Conservation (phyloP, 2,888 invertebrate genomes). For the Cheilosia vernalis region DNA sequence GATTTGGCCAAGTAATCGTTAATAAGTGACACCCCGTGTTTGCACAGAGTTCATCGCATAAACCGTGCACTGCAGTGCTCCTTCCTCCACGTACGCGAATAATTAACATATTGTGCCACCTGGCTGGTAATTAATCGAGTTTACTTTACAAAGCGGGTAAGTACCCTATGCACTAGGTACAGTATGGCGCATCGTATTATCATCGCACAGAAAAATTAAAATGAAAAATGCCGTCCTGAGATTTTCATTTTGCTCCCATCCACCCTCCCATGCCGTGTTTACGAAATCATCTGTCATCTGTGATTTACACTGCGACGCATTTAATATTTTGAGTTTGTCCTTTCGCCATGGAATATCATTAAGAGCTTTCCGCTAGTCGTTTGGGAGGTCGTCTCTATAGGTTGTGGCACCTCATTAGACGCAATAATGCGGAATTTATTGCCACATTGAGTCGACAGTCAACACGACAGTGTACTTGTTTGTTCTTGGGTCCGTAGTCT, state of each 20-base stretch:
- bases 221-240: constrained; percentile 52
- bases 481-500: constrained; percentile 8
- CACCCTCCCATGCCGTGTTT: neutral
- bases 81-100: constrained; percentile 37
- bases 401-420: constrained; percentile 60
- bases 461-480: neutral
- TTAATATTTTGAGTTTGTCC: constrained; percentile 4
- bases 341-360: constrained; percentile 14
- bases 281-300: constrained; percentile 2
- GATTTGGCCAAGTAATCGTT: constrained; percentile 68
- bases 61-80: constrained; percentile 9
- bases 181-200: neutral
- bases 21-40: constrained; percentile 70
- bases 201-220: neutral
- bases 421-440: constrained; percentile 59
- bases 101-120: constrained; percentile 71
- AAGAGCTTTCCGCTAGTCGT: constrained; percentile 24
- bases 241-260: constrained; percentile 10
- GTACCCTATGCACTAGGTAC: constrained; percentile 8
- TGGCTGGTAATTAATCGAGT: constrained; percentile 57
- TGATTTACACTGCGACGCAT: constrained; percentile 31
- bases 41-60: constrained; percentile 52
- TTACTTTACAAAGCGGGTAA: constrained; percentile 38
- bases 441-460: constrained; percentile 53
- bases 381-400: neutral